Evolutionary conservation across 2,888 invertebrate species (phyloP).

Genomic region (Dione juno): DNA sequence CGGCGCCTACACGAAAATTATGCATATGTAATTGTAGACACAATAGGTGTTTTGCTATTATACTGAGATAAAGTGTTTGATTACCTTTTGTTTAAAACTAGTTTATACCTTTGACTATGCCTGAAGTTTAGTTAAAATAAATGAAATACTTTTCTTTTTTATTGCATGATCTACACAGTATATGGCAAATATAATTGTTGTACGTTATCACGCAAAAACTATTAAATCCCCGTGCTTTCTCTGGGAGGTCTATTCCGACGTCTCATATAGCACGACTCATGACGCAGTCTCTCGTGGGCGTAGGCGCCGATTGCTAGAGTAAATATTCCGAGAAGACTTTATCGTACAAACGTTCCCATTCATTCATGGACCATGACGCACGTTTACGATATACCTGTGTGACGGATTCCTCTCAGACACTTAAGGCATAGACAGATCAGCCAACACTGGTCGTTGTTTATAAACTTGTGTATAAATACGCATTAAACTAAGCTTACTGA

Average conservation of each 20-base stretch:
- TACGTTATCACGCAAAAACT: slow-evolving; percentile 20
- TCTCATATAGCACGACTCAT: slow-evolving; percentile 33
- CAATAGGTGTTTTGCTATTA: slow-evolving; percentile 42
- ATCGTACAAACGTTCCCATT: slow-evolving; percentile 67
- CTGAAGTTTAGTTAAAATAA: not conserved
- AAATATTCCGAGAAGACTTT: slow-evolving; percentile 74
- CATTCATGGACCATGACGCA: slow-evolving; percentile 68
- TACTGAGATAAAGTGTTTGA: slow-evolving; percentile 24
- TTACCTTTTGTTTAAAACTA: slow-evolving; percentile 19
- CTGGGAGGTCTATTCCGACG: slow-evolving; percentile 40
- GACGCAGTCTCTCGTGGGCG: slow-evolving; percentile 54
- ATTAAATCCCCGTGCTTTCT: slow-evolving; percentile 35
- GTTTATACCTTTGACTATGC: not conserved
- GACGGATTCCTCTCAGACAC: slow-evolving; percentile 48
- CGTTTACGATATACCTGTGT: slow-evolving; percentile 49
- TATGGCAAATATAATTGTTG: not conserved
- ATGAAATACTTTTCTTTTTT: too few species aligned
- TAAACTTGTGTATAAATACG: slow-evolving; percentile 47
- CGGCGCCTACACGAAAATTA: slow-evolving; percentile 69
- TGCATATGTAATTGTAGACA: slow-evolving; percentile 49
- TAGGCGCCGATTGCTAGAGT: slow-evolving; percentile 68
- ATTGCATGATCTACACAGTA: not conserved
- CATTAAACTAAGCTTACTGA: slow-evolving; percentile 22
- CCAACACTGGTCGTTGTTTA: slow-evolving; percentile 54
- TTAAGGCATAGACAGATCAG: slow-evolving; percentile 51